Conservation (phyloP, 2,888 invertebrate species). For the Zaprionus bogoriensis region DNA sequence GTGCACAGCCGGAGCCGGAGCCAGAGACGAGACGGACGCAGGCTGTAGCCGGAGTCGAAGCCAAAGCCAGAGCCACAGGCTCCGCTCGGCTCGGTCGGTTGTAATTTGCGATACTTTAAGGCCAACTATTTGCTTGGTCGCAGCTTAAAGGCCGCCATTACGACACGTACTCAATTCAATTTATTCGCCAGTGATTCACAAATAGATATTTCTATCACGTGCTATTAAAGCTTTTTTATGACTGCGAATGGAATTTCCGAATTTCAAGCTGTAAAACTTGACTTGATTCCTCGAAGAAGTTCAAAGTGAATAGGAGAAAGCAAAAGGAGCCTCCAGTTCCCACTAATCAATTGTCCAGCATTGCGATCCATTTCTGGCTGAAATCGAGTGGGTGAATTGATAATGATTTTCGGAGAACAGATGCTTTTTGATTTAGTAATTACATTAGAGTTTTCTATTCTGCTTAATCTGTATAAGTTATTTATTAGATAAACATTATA, state of each 20-base stretch:
- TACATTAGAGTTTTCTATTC: too few species aligned
- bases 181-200: slow-evolving; percentile 44
- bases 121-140: slow-evolving; percentile 32
- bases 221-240: slow-evolving; percentile 29
- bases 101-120: slow-evolving; percentile 41
- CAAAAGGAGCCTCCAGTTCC: background rate
- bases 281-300: background rate
- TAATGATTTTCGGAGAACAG: too few species aligned
- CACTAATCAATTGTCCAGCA: background rate
- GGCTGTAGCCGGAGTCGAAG: background rate
- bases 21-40: background rate
- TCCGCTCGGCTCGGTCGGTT: background rate
- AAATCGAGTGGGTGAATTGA: background rate
- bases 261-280: slow-evolving; percentile 13
- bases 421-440: too few species aligned
- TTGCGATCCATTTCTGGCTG: background rate
- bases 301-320: slow-evolving; percentile 3
- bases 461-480: too few species aligned
- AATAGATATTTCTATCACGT: slow-evolving; percentile 54
- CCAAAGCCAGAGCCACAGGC: background rate
- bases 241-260: slow-evolving; percentile 1
- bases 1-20: slow-evolving; percentile 26
- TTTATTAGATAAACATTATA: too few species aligned
- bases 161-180: slow-evolving; percentile 69
- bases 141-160: slow-evolving; percentile 51